These are phyloP conservation scores for Ceramica pisi DNA, from an alignment of 2,888 invertebrate species.

Conservation along the genomic window DNA sequence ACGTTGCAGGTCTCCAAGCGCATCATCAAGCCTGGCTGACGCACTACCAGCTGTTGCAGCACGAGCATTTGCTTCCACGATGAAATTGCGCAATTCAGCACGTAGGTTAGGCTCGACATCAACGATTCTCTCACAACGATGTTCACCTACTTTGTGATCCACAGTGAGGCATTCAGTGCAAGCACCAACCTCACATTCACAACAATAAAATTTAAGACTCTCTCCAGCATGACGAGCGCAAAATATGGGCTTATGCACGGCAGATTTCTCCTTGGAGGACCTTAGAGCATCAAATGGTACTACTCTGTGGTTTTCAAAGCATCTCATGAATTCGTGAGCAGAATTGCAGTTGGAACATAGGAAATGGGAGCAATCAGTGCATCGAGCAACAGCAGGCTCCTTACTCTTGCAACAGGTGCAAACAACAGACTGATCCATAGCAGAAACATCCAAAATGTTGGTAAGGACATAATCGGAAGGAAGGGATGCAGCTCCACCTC, in stretches of 20 bases:
- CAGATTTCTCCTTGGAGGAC: conserved; percentile 94
- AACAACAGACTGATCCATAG: conserved; percentile 93
- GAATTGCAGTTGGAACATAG: conserved; percentile 98
- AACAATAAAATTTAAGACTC: conserved; percentile 96
- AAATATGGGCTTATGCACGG: conserved; percentile 97
- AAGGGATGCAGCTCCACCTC: conserved; percentile 94
- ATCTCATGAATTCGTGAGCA: conserved; percentile 98
- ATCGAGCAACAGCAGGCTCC: conserved; percentile 98
- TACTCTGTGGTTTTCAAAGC: conserved; percentile 98
- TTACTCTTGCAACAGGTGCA: conserved; percentile 99
- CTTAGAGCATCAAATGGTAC: conserved; percentile 96
- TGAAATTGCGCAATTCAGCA: conserved; percentile 94
- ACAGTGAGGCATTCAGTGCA: conserved; percentile 96
- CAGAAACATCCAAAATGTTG: conserved; percentile 95
- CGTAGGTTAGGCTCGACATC: conserved; percentile 95
- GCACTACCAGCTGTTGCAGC: conserved; percentile 94
- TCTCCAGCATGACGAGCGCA: conserved; percentile 96
- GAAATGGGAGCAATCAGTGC: conserved; percentile 98
- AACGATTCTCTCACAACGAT: conserved; percentile 95
- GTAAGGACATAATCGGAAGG: conserved; percentile 96
- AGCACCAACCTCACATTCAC: conserved; percentile 96
- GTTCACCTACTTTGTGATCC: conserved; percentile 95
- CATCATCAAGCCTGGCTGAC: conserved; percentile 94
- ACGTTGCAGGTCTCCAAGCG: conserved; percentile 96
- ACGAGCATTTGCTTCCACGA: conserved; percentile 94